phyloP scores from a whole-genome alignment of 2,113 vertebrate genomes.

The Spilogale gracilis region DNA sequence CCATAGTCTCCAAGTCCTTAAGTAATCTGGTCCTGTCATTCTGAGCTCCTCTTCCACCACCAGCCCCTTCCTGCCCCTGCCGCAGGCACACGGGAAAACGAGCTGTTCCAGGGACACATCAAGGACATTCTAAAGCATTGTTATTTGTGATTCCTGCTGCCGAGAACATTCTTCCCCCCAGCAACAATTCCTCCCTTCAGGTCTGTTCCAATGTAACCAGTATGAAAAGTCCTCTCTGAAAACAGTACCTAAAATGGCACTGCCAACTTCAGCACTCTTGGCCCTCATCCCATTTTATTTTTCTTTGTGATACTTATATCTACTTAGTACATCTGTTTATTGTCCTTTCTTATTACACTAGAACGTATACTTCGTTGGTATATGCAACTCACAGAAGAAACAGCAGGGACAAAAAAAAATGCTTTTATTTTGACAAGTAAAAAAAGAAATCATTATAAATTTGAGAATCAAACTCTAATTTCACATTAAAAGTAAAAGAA shows the following conservation, averaged over 20 bases:
- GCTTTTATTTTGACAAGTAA: background rate
- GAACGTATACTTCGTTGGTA: background rate
- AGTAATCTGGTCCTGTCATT: background rate
- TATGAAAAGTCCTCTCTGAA: background rate
- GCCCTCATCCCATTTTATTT: background rate
- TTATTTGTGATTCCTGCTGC: background rate
- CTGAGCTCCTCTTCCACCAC: background rate
- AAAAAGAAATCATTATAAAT: background rate
- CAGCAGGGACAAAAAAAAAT: background rate
- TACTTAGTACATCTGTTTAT: background rate
- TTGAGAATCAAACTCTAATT: background rate
- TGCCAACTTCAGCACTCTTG: background rate
- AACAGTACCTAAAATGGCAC: background rate
- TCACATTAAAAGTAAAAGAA: background rate
- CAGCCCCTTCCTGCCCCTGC: accelerated
- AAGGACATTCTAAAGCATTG: background rate
- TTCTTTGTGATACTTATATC: background rate
- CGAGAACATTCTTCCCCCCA: background rate
- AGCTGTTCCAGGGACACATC: background rate
- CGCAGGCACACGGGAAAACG: background rate
- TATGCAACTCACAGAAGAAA: background rate
- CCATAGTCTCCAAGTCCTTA: no score
- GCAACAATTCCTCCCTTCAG: background rate
- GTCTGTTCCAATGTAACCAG: background rate
- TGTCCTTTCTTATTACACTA: background rate